Conservation (phyloP, 2,888 invertebrate genomes). For the Diplazon laetatorius region DNA sequence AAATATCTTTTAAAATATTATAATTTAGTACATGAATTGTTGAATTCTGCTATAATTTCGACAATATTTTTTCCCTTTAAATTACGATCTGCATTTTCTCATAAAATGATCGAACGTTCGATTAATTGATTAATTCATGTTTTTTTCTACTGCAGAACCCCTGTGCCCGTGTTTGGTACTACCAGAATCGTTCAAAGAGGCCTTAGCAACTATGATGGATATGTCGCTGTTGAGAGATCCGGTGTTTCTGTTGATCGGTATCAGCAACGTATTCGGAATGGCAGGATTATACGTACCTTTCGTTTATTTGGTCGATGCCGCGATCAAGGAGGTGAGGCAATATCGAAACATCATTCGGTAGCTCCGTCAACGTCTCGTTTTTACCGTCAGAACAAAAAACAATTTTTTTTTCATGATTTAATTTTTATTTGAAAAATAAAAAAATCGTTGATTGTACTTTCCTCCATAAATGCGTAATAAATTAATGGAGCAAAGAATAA, state of each 20-base stretch:
- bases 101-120: neutral
- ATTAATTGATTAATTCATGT: slow-evolving; percentile 3
- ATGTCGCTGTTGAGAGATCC: slow-evolving; percentile 93
- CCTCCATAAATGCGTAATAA: too few relatives aligned
- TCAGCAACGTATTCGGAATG: slow-evolving; percentile 98
- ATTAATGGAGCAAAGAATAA: too few relatives aligned
- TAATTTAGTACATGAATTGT: too few relatives aligned
- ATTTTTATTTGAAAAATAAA: neutral
- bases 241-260: slow-evolving; percentile 94
- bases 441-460: too few relatives aligned
- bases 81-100: too few relatives aligned
- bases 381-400: neutral
- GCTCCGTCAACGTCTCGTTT: neutral
- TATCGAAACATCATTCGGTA: too few relatives aligned
- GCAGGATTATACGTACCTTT: slow-evolving; percentile 98
- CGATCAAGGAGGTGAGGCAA: slow-evolving; percentile 88
- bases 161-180: slow-evolving; percentile 91
- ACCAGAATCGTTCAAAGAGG: slow-evolving; percentile 92
- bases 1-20: too few relatives aligned
- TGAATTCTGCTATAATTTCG: too few relatives aligned
- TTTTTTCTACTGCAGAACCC: slow-evolving; percentile 86
- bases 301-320: slow-evolving; percentile 95
- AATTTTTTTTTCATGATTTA: too few relatives aligned
- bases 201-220: slow-evolving; percentile 95
- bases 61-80: too few relatives aligned